phyloP scores from a whole-genome alignment of 1,140 invertebrate species.

The roundworm (Caenorhabditis elegans) region WBcel235 BX284606.5:10830501-10831000 shows the following conservation, averaged over 20 bases:
- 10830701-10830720: not conserved
- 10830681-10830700: not conserved
- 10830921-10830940: not conserved
- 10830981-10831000: not conserved
- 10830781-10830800: not conserved
- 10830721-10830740: not conserved
- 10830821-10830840: slow-evolving; percentile 65
- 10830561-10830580: too few species aligned
- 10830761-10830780: not conserved
- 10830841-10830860: slow-evolving; percentile 66
- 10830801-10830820: slow-evolving; percentile 25
- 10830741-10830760: not conserved
- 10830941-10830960: not conserved
- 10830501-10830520: too few species aligned
- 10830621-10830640: too few species aligned
- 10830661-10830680: too few species aligned
- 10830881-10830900: not conserved
- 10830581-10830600: too few species aligned
- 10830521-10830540: too few species aligned
- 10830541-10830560: too few species aligned
- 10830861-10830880: slow-evolving; percentile 62
- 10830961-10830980: not conserved
- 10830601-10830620: too few species aligned
- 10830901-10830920: not conserved
- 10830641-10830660: too few species aligned